phyloP scores from a whole-genome alignment of 23 tunicate genomes.

The Styela clava region DNA sequence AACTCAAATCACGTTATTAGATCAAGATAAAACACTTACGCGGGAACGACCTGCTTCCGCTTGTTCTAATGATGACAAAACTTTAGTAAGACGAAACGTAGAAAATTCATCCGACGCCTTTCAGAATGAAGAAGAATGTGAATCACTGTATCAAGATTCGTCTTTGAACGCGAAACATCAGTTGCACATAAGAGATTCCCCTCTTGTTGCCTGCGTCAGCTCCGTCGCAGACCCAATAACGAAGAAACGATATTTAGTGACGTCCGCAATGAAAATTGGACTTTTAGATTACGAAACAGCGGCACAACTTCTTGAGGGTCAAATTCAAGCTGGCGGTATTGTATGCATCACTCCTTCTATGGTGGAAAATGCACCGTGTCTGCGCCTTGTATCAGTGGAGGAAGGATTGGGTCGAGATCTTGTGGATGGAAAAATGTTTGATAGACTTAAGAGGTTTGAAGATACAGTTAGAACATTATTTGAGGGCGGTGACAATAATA shows the following conservation, averaged over 20 bases:
- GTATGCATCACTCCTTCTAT: neutral
- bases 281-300: constrained; percentile 48
- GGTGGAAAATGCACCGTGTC: constrained; percentile 6
- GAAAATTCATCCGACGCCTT: neutral
- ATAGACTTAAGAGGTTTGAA: constrained; percentile 12
- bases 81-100: neutral
- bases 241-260: constrained; percentile 43
- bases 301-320: constrained; percentile 19
- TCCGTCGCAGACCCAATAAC: constrained; percentile 46
- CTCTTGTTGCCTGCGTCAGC: constrained; percentile 51
- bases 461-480: neutral
- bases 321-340: constrained; percentile 26
- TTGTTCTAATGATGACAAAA: neutral
- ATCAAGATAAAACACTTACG: neutral
- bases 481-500: neutral
- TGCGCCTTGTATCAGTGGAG: constrained; percentile 7
- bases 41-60: neutral
- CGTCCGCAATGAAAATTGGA: constrained; percentile 45
- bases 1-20: neutral
- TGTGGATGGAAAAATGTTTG: constrained; percentile 18
- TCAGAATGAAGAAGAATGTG: neutral
- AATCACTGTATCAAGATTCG: neutral
- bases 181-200: neutral
- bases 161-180: neutral
- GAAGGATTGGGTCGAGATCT: constrained; percentile 8